Evolutionary conservation across 2,113 vertebrate genomes (phyloP), one percentile per base, ranked within the genome.

Genomic region (Spea bombifrons): DNA sequence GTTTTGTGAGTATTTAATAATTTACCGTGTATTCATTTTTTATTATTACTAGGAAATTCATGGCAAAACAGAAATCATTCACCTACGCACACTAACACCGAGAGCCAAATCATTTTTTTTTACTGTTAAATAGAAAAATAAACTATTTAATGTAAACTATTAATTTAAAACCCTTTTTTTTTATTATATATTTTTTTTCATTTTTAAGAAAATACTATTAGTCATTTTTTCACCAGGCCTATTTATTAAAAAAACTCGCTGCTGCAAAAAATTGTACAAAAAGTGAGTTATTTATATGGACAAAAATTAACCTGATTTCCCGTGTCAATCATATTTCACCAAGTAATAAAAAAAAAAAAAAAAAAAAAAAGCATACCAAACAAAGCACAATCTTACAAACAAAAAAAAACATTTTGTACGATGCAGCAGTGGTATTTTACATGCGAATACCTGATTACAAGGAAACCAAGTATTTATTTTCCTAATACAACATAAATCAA

Each of bases 401-500:
- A 69, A 69, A 69, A 46, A 52, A 9, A 69, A 45, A 70, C 66
- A 59, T 3, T 1, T 70, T 77, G 46, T 70, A 17, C 43, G 68
- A 68, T 59, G n/a, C 49, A 57, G 65, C 9, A 45, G 45, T 47
- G 45, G n/a, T 7, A 47, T 13, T 69, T 50, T 59, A 8, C 53
- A 48, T 69, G 53, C 66, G 43, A 70, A 30, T 68, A 53, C 9
- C 73, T 7, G 8, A 43, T 67, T 55, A 67, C 50, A 76, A 48
- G 46, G 45, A 47, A 76, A 71, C n/a, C 52, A 8, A 72, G 45
- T 64, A 44, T 12, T 46, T 12, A 16, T 4, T 1, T 69, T 77
- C 43, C 55, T 69, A 68, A 76, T 44, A 71, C 66, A 64, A 78
- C 55, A 78, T 71, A 78, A 78, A 71, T 64, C 68, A 8, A 71